phyloP scores from a whole-genome alignment of 92 coral and sea anemone genomes.

The Actinernus sp. region DNA sequence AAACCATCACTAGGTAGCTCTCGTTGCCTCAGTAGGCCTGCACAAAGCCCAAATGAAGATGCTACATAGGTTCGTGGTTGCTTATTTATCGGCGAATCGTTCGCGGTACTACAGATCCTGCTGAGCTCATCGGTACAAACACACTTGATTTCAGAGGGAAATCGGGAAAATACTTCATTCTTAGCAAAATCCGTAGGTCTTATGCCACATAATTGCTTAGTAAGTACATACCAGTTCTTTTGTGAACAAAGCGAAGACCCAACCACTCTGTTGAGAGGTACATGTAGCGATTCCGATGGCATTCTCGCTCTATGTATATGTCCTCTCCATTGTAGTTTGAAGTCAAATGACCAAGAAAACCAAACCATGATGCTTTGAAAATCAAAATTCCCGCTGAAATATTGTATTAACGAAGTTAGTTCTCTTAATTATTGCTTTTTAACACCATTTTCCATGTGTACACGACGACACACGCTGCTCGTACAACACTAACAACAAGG shows the following conservation, averaged over 20 bases:
- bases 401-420: too few species aligned
- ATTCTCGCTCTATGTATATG: too few species aligned
- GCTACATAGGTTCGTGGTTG: slow-evolving; percentile 2
- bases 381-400: too few species aligned
- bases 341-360: too few species aligned
- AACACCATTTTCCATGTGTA: too few species aligned
- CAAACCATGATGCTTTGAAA: too few species aligned
- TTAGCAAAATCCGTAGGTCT: slow-evolving; percentile 26
- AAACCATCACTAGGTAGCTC: slow-evolving; percentile 7
- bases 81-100: not conserved
- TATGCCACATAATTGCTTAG: not conserved
- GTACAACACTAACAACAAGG: too few species aligned
- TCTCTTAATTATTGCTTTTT: too few species aligned
- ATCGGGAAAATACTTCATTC: slow-evolving; percentile 6
- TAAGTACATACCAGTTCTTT: slow-evolving; percentile 15
- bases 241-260: not conserved
- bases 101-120: not conserved
- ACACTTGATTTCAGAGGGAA: slow-evolving; percentile 17
- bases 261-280: too few species aligned
- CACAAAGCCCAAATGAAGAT: slow-evolving; percentile 8
- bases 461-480: too few species aligned
- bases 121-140: not conserved
- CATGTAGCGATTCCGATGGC: too few species aligned
- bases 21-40: slow-evolving; percentile 1
- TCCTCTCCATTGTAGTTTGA: too few species aligned